Base-by-base conservation (phyloP, 2,797 vertebrate genomes). In the Mus spretus region DNA sequence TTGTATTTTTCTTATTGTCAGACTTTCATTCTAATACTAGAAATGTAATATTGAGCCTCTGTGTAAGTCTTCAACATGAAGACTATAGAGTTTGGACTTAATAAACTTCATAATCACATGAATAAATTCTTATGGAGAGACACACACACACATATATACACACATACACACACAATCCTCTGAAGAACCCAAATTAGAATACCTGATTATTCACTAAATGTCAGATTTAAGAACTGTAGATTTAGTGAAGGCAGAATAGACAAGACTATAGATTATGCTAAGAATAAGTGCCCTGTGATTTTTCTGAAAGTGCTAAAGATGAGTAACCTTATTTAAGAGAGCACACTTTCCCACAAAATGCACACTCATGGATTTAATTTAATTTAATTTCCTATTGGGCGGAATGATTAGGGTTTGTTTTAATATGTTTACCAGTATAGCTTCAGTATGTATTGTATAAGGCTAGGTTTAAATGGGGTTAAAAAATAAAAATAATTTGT, bases 241-340 rank as follows among this genome's bases (percentile, higher is more conserved):
- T 67, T 11, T n/a, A 11, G 59, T 93, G n/a, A 63, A 37, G 67
- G 3, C 1, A 77, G 14, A 89, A 19, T 19, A 89, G 28, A 90
- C 5, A 77, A 94, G 20, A 10, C 55, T 17, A 74, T 11, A 12
- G 19, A 81, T 57, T 40, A 6, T 4, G 53, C 63, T 63, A 82
- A 53, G n/a, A 85, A 55, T 57, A 53, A 15, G 40, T 63, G 20
- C 37, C 79, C 37, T 47, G 11, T 47, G 61, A 77, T 81, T 89
- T 81, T 81, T 5, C 14, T 82, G 37, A n/a, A 70, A 92, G 26
- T 50, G 70, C 17, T 70, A 4, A 77, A 84, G 7, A 17, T 47
- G n/a, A 89, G 6, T 86, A 19, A 78, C 7, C 67, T 9, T 84
- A 90, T 84, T 94, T 81, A 89, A 93, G 57, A 4, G 53, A 88